Base-by-base conservation (phyloP, 1,140 invertebrate genomes). In the Orchestia grillus region DNA sequence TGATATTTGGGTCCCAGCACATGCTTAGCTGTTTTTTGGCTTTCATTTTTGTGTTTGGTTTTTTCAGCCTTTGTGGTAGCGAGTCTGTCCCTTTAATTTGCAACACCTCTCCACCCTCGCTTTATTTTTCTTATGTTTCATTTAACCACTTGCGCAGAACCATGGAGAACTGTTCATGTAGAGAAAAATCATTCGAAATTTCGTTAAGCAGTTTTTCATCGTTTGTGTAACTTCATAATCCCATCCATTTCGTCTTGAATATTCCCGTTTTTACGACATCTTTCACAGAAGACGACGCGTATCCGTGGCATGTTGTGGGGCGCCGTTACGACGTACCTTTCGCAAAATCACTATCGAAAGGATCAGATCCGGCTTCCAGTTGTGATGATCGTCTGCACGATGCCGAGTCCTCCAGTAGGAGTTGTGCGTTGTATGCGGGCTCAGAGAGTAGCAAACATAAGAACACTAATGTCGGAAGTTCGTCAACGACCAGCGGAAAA, bases 261-360 rank as follows among this genome's bases (percentile, higher is more conserved):
- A 36, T 36, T 77, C 62, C 36, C 11, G 62, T 77, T 77, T 77
- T 23, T 77, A 36, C 6, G 6, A 53, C 62, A 19, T 23, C 11
- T 77, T 77, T 77, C 62, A 3, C 62, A 77, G 62, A 8, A 77
- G 62, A 77, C 15, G 62, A 77, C 28, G 62, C 11, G 36, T 19
- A 91, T 28, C 44, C 88, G 41, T 91, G 88, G 88, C 41, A 91
- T 43, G 88, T 91, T 91, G 88, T 91, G 41, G 88, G 88, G 4
- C 88, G 88, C 44, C 88, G 88, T 16, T 91, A 91, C 88, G 88
- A 91, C 36, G 41, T 42, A 42, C 88, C 88, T 36, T 77, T 77
- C 11, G 62, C 62, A 28, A 77, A 77, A 36, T 77, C 62, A 15
- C 62, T 77, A 43, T 41, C 41, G 44, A 44, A 91, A 91, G 3